A percentile compares a stretch with the other conserved stretches of the same genome.
These are phyloP conservation scores for Orthosia gothica DNA, from an alignment of 2,888 invertebrate genomes.

Conservation along the genomic window DNA sequence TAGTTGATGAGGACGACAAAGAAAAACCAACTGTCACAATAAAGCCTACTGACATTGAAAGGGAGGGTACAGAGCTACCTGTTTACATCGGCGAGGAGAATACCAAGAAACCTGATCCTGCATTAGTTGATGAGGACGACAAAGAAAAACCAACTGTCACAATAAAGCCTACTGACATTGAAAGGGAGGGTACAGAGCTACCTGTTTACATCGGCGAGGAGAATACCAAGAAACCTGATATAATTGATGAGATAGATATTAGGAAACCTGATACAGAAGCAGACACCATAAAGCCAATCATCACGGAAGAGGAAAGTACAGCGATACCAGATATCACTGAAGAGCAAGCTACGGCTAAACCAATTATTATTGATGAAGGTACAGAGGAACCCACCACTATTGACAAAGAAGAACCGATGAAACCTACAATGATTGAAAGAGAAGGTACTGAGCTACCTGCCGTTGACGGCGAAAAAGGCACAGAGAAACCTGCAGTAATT, in stretches of 20 bases:
- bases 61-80: slow-evolving; percentile 32
- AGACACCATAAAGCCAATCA: slow-evolving; percentile 26
- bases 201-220: slow-evolving; percentile 21
- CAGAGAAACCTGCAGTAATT: slow-evolving; percentile 27
- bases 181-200: slow-evolving; percentile 27
- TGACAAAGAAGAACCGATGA: slow-evolving; percentile 20
- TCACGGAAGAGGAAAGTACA: slow-evolving; percentile 41
- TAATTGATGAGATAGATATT: slow-evolving; percentile 7
- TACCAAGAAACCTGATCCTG: slow-evolving; percentile 28
- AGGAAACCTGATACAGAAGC: slow-evolving; percentile 23
- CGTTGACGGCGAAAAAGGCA: slow-evolving; percentile 1
- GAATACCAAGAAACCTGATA: slow-evolving; percentile 23
- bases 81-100: slow-evolving; percentile 6
- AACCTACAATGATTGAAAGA: slow-evolving; percentile 18
- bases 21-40: slow-evolving; percentile 17
- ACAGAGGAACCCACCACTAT: slow-evolving; percentile 29
- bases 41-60: slow-evolving; percentile 29
- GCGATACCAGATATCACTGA: slow-evolving; percentile 24
- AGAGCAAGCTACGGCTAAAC: slow-evolving; percentile 35
- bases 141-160: slow-evolving; percentile 25
- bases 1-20: slow-evolving; percentile 8
- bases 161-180: slow-evolving; percentile 25
- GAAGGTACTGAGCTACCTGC: slow-evolving; percentile 28
- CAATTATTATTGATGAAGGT: slow-evolving; percentile 41
- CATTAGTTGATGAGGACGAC: slow-evolving; percentile 4